phyloP scores from a whole-genome alignment of 2,888 invertebrate genomes.

The Amiota communis region DNA sequence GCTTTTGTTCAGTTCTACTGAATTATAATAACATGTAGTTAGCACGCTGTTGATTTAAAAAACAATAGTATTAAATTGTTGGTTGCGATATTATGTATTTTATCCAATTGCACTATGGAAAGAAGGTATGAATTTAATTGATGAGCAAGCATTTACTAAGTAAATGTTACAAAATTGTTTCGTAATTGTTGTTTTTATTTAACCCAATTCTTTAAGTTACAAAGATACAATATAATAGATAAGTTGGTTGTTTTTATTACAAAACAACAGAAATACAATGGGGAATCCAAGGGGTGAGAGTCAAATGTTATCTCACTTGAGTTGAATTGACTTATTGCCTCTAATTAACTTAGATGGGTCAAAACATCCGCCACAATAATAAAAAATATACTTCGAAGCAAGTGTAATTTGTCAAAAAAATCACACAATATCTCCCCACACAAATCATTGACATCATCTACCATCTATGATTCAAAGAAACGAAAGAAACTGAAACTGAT shows the following conservation, averaged over 20 bases:
- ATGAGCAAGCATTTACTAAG: too few relatives aligned
- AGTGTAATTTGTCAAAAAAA: slow-evolving; percentile 31
- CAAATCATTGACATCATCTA: neutral
- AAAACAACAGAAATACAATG: slow-evolving; percentile 9
- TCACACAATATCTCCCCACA: slow-evolving; percentile 22
- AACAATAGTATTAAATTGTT: neutral
- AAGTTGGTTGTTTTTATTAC: neutral
- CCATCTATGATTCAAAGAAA: neutral
- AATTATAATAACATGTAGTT: slow-evolving; percentile 28
- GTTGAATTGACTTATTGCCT: slow-evolving; percentile 68
- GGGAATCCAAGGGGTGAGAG: neutral
- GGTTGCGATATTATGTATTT: neutral
- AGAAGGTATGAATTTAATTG: too few relatives aligned
- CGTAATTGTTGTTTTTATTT: too few relatives aligned
- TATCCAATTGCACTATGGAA: slow-evolving; percentile 7
- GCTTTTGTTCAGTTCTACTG: neutral
- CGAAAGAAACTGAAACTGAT: neutral
- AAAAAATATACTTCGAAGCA: slow-evolving; percentile 22
- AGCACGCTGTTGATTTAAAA: slow-evolving; percentile 21
- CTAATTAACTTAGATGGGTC: slow-evolving; percentile 68
- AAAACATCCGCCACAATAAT: slow-evolving; percentile 41
- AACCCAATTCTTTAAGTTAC: slow-evolving; percentile 35
- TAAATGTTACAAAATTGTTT: too few relatives aligned
- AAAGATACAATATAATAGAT: slow-evolving; percentile 16
- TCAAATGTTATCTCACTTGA: slow-evolving; percentile 25